A percentile compares a stretch with the other conserved stretches of the same genome.
These are phyloP conservation scores for Delphinapterus leucas DNA, from an alignment of 2,113 vertebrate genomes.

Conservation along the genomic window DNA sequence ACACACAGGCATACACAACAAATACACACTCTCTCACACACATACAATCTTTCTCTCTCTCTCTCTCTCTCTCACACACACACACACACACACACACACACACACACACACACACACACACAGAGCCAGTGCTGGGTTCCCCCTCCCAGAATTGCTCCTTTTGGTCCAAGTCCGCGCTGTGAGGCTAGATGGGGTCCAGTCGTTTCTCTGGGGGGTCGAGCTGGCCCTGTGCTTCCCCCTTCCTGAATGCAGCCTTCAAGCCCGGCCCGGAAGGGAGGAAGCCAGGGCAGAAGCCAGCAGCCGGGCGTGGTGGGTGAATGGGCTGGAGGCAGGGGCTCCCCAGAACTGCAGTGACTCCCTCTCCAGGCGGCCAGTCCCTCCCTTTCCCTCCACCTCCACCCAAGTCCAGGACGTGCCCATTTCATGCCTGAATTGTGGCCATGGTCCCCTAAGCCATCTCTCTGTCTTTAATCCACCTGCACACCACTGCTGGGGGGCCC, in stretches of 20 bases:
- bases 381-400: neutral
- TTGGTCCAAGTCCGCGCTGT: neutral
- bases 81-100: neutral
- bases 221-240: neutral
- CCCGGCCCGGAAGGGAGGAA: neutral
- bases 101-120: neutral
- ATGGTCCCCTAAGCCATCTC: neutral
- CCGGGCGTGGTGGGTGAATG: rapidly evolving
- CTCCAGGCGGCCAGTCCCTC: neutral
- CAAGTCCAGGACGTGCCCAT: too few relatives aligned
- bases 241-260: neutral
- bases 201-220: neutral
- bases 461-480: neutral
- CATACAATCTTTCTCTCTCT: neutral
- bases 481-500: neutral
- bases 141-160: neutral
- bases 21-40: neutral
- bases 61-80: too few relatives aligned
- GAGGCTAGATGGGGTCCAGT: neutral
- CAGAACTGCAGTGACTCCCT: neutral
- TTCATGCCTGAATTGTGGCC: neutral
- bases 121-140: too few relatives aligned
- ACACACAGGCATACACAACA: neutral
- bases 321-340: neutral
- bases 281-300: neutral